These are phyloP conservation scores for Dromaius novaehollandiae DNA, from an alignment of 2,113 vertebrate genomes.

Conservation along the genomic window DNA sequence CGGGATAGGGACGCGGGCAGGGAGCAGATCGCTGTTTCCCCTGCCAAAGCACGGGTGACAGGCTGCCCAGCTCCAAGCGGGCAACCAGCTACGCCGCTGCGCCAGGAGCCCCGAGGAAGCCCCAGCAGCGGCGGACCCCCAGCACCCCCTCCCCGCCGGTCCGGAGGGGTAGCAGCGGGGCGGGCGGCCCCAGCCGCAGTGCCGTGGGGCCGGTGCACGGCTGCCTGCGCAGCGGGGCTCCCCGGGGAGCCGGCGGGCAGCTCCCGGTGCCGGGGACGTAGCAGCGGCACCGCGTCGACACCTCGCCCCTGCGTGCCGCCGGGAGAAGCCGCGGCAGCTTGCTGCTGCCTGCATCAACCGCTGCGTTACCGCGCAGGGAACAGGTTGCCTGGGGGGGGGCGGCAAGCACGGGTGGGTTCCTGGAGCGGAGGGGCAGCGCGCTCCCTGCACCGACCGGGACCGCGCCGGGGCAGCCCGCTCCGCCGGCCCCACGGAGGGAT, in stretches of 20 bases:
- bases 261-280: background rate
- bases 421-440: background rate
- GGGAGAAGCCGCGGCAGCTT: background rate
- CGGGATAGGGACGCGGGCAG: background rate
- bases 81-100: rapidly evolving
- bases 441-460: background rate
- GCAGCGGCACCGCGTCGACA: background rate
- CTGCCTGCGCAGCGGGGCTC: background rate
- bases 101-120: background rate
- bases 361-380: background rate
- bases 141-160: background rate
- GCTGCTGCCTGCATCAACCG: background rate
- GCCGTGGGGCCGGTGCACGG: rapidly evolving
- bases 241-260: rapidly evolving
- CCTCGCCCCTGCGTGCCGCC: rapidly evolving
- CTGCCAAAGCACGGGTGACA: rapidly evolving
- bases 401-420: background rate
- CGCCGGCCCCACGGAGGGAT: no score
- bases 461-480: no score
- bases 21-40: background rate
- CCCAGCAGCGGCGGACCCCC: rapidly evolving
- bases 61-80: rapidly evolving
- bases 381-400: background rate
- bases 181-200: background rate
- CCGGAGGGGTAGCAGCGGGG: background rate